Evolutionary conservation across 2,113 vertebrate species (phyloP).

Genomic region (Cololabis saira): DNA sequence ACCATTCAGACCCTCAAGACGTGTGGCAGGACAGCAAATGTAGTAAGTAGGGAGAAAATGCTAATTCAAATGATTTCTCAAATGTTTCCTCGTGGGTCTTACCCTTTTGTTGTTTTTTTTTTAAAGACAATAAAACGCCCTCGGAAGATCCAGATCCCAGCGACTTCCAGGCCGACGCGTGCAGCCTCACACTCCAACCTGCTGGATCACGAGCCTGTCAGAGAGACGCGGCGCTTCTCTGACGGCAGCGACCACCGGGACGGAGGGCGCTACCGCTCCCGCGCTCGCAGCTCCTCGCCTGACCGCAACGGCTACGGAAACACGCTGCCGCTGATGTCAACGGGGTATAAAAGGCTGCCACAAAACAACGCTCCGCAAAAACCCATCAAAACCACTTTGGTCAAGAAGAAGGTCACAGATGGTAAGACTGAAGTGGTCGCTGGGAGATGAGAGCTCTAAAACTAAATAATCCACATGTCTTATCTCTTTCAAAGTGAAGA

Average conservation of each 20-base stretch:
- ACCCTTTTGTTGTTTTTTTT: background rate
- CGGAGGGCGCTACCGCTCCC: background rate
- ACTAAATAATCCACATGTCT: rapidly evolving
- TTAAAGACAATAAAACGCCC: slow-evolving; percentile 90
- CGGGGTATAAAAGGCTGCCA: slow-evolving; percentile 89
- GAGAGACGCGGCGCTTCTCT: slow-evolving; percentile 72
- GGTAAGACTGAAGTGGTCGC: slow-evolving; percentile 74
- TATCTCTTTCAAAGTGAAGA: background rate
- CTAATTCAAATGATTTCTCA: background rate
- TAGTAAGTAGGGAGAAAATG: slow-evolving; percentile 82
- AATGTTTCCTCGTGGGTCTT: background rate
- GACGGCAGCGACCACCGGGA: slow-evolving; percentile 86
- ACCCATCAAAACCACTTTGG: slow-evolving; percentile 86
- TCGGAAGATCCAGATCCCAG: slow-evolving; percentile 86
- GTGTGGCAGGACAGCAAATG: slow-evolving; percentile 85
- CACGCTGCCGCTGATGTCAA: slow-evolving; percentile 84
- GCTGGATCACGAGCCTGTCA: slow-evolving; percentile 62
- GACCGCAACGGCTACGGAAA: slow-evolving; percentile 74
- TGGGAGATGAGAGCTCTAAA: too few species aligned
- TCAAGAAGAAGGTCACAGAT: slow-evolving; percentile 85
- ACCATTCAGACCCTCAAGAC: slow-evolving; percentile 92
- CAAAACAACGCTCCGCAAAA: slow-evolving; percentile 69
- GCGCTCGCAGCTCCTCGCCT: slow-evolving; percentile 71
- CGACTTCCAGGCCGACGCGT: slow-evolving; percentile 55
- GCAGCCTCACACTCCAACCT: slow-evolving; percentile 69